Evolutionary conservation across 2,797 vertebrate species (phyloP).

Genomic region (Nothura maculosa): DNA sequence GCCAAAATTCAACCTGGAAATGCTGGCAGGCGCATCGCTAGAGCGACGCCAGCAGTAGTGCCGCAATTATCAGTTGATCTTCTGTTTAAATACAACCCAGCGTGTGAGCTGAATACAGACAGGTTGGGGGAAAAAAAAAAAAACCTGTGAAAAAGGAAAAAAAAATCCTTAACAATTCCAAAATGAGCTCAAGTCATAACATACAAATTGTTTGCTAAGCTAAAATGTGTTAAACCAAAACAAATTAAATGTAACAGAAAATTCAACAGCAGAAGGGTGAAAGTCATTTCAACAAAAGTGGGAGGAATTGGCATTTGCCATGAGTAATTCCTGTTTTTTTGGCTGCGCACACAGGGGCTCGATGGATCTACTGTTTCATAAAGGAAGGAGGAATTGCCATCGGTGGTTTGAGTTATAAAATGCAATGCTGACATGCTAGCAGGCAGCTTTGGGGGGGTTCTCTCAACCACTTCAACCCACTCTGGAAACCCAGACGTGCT

Average conservation of each 20-base stretch:
- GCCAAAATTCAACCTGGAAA: slow-evolving; percentile 72
- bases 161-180: slow-evolving; percentile 19
- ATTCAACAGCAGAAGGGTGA: slow-evolving; percentile 44
- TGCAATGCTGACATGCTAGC: not conserved
- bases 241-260: slow-evolving; percentile 68
- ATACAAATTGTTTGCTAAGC: slow-evolving; percentile 61
- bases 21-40: slow-evolving; percentile 64
- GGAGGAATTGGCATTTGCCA: not conserved
- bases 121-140: slow-evolving; percentile 2
- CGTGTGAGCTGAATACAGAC: slow-evolving; percentile 68
- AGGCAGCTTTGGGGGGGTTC: not conserved
- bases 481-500: not conserved
- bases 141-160: slow-evolving; percentile 37
- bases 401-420: not conserved
- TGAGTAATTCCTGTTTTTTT: slow-evolving; percentile 13
- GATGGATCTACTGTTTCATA: not conserved
- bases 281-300: slow-evolving; percentile 61
- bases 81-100: slow-evolving; percentile 74
- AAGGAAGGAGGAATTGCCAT: slow-evolving; percentile 14
- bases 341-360: slow-evolving; percentile 11
- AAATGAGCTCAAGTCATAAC: slow-evolving; percentile 46
- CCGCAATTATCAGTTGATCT: slow-evolving; percentile 76
- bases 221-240: slow-evolving; percentile 71
- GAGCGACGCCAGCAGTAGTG: slow-evolving; percentile 53
- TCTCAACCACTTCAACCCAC: not conserved